Evolutionary conservation across 2,888 invertebrate genomes (phyloP).

Genomic region (Agonopterix heracliana): DNA sequence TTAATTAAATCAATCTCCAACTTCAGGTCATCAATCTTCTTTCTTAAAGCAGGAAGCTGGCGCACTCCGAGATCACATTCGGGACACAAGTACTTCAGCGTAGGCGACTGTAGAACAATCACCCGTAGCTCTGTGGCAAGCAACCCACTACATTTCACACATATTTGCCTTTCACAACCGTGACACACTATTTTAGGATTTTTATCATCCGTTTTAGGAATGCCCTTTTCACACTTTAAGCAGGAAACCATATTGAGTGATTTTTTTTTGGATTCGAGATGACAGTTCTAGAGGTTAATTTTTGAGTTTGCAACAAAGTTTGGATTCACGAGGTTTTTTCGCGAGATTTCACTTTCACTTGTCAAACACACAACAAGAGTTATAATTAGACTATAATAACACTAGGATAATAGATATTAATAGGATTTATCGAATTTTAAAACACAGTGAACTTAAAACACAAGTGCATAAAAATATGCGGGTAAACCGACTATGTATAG

Average conservation of each 20-base stretch:
- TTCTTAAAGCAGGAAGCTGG: not conserved
- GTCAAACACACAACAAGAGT: not conserved
- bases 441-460: not conserved
- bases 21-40: not conserved
- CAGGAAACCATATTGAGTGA: not conserved
- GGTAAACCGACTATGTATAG: no score
- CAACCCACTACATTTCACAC: conserved; percentile 2
- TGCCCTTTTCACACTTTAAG: not conserved
- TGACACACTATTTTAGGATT: conserved; percentile 4
- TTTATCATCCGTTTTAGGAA: conserved; percentile 2
- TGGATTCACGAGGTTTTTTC: not conserved
- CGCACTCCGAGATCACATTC: not conserved
- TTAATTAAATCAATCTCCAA: not conserved
- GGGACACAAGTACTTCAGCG: not conserved
- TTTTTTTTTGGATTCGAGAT: not conserved
- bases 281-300: not conserved
- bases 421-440: not conserved
- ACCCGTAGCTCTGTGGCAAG: not conserved
- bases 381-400: not conserved
- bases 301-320: not conserved
- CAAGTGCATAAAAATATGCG: not conserved
- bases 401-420: not conserved
- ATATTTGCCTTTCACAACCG: conserved; percentile 4
- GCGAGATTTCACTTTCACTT: not conserved
- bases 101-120: not conserved